Evolutionary conservation across 92 coral and sea anemone genomes (phyloP).

Genomic region (Metridium senile): DNA sequence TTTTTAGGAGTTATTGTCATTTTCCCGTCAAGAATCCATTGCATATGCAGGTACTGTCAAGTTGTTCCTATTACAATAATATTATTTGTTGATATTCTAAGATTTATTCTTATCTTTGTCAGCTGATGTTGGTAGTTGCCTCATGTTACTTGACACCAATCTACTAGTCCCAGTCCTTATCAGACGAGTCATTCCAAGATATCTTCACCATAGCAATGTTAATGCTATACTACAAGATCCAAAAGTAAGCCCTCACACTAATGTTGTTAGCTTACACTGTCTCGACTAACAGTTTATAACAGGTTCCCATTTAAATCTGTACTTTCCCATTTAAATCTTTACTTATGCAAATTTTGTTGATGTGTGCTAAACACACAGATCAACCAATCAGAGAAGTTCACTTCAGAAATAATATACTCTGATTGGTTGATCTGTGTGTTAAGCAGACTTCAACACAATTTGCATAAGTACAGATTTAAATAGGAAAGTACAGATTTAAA

Average conservation of each 20-base stretch:
- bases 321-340: too few species aligned
- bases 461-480: too few species aligned
- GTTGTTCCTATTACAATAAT: background rate
- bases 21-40: slow-evolving; percentile 81
- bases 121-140: slow-evolving; percentile 84
- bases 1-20: slow-evolving; percentile 75
- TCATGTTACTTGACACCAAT: slow-evolving; percentile 64
- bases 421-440: too few species aligned
- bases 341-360: too few species aligned
- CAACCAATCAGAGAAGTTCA: too few species aligned
- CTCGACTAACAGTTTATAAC: too few species aligned
- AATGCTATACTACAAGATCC: slow-evolving; percentile 69
- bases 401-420: too few species aligned
- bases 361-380: too few species aligned
- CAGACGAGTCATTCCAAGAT: slow-evolving; percentile 54
- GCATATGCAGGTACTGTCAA: slow-evolving; percentile 71
- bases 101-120: background rate
- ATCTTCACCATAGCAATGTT: slow-evolving; percentile 72
- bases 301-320: too few species aligned
- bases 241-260: slow-evolving; percentile 43
- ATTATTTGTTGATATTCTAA: background rate
- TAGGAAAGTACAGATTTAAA: too few species aligned
- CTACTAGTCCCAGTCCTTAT: slow-evolving; percentile 69
- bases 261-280: too few species aligned
- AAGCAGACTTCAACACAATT: too few species aligned